Conservation (phyloP, 2,113 vertebrate species). For the Echinops telfairi region DNA sequence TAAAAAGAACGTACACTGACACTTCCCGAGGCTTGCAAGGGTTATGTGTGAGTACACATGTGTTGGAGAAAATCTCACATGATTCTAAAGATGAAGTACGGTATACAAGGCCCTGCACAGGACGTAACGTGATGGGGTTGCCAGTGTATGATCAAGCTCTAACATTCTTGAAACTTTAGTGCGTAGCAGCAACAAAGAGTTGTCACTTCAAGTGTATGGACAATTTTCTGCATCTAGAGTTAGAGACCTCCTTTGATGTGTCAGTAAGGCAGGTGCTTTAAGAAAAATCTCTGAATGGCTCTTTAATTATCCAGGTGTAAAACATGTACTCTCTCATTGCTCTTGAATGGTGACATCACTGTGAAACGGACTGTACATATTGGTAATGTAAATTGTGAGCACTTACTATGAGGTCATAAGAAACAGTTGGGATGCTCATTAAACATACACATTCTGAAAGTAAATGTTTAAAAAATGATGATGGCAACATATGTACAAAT, state of each 20-base stretch:
- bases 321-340: conserved; percentile 43
- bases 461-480: too few species aligned
- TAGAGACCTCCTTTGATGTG: conserved; percentile 41
- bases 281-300: conserved; percentile 49
- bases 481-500: too few species aligned
- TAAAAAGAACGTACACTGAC: neutral
- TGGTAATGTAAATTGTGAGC: conserved; percentile 59
- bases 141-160: neutral
- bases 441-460: neutral
- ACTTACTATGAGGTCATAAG: conserved; percentile 49
- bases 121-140: neutral
- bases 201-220: conserved; percentile 28
- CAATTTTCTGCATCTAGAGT: conserved; percentile 34
- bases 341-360: conserved; percentile 58
- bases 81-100: conserved; percentile 35
- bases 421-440: conserved; percentile 35
- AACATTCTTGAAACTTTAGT: conserved; percentile 40
- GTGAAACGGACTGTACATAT: conserved; percentile 50
- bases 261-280: conserved; percentile 1
- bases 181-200: conserved; percentile 18
- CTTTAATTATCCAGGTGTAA: conserved; percentile 58
- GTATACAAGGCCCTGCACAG: neutral
- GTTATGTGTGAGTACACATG: neutral
- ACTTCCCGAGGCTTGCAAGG: conserved; percentile 7
- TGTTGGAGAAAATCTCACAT: conserved; percentile 34